Conservation (phyloP, 2,888 invertebrate genomes). For the Ptilodon capucinus region DNA sequence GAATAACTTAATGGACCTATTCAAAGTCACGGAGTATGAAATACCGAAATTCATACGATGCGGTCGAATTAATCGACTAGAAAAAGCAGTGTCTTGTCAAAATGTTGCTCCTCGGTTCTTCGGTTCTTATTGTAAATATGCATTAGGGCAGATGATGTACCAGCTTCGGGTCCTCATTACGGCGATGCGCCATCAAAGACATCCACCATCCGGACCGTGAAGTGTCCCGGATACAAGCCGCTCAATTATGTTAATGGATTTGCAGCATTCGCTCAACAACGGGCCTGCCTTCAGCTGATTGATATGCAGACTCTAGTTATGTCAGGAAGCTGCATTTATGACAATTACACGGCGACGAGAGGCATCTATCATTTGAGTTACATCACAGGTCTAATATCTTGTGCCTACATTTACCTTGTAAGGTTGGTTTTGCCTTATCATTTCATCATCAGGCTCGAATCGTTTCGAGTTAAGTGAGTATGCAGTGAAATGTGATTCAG, state of each 20-base stretch:
- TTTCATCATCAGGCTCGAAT: too few relatives aligned
- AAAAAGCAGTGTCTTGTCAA: conserved; percentile 48
- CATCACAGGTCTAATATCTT: conserved; percentile 8
- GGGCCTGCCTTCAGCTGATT: conserved; percentile 58
- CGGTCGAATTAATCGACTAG: conserved; percentile 50
- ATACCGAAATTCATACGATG: conserved; percentile 41
- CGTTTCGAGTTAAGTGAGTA: too few relatives aligned
- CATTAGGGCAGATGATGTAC: conserved; percentile 64
- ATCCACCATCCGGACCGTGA: conserved; percentile 62
- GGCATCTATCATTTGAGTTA: conserved; percentile 28
- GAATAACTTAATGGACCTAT: conserved; percentile 30
- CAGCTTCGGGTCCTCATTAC: conserved; percentile 66
- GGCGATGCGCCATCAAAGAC: conserved; percentile 70
- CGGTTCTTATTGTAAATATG: conserved; percentile 67
- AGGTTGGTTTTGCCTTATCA: too few relatives aligned
- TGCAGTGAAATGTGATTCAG: too few relatives aligned
- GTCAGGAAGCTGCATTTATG: conserved; percentile 39
- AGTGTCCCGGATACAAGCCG: conserved; percentile 71
- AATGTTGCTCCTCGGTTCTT: conserved; percentile 42
- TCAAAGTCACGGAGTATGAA: conserved; percentile 45
- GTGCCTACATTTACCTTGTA: too few relatives aligned
- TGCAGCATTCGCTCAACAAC: conserved; percentile 60
- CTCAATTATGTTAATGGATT: conserved; percentile 79
- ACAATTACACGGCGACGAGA: conserved; percentile 35
- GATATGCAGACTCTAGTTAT: conserved; percentile 49